Conservation (phyloP, 1,140 invertebrate species). For the Hypothenemus hampei region DNA sequence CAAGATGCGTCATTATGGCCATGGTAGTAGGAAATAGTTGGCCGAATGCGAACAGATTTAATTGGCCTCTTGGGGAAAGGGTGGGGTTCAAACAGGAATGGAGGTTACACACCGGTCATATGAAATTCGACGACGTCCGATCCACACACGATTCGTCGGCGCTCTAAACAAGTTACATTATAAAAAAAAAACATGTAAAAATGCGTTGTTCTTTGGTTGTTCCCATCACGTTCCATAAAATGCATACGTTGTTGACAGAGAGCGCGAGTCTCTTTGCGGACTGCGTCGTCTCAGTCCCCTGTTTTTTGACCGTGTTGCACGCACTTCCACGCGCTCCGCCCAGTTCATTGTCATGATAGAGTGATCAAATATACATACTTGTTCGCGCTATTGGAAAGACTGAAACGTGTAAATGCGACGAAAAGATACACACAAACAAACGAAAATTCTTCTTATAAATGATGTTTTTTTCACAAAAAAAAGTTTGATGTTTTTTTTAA, state of each 20-base stretch:
- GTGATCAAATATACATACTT: too few relatives aligned
- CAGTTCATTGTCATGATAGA: slow-evolving; percentile 4
- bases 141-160: not conserved
- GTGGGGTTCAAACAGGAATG: too few relatives aligned
- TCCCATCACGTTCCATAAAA: slow-evolving; percentile 4
- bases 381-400: not conserved
- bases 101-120: not conserved
- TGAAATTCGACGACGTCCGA: not conserved
- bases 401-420: too few relatives aligned
- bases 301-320: slow-evolving; percentile 16
- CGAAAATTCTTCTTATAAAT: too few relatives aligned
- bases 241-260: not conserved
- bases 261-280: not conserved
- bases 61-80: too few relatives aligned
- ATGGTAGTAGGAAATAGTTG: slow-evolving; percentile 10
- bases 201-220: slow-evolving; percentile 6
- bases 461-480: too few relatives aligned
- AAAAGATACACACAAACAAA: too few relatives aligned
- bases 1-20: slow-evolving; percentile 18
- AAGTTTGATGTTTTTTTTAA: too few relatives aligned
- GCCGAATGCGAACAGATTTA: slow-evolving; percentile 14
- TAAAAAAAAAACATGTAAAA: slow-evolving; percentile 12
- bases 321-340: not conserved
- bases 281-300: not conserved
- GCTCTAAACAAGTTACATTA: too few relatives aligned